Base-by-base conservation (phyloP, 2,888 invertebrate genomes). In the Cheilosia variabilis region DNA sequence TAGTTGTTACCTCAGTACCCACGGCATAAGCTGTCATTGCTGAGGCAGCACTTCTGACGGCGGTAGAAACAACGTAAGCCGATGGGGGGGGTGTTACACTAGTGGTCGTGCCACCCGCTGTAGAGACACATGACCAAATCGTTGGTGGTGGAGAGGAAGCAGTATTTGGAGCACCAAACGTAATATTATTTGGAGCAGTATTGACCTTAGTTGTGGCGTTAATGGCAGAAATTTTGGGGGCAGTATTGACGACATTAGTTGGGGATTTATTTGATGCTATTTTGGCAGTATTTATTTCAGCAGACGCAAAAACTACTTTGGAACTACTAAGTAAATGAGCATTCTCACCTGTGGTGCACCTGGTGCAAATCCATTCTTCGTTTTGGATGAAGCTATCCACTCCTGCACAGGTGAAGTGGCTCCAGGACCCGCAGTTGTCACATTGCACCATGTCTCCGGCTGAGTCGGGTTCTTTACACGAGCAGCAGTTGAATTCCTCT, bases 361-460 rank as follows among this genome's bases (percentile, higher is more conserved):
- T 15, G 13, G 1, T 27, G 15, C 52, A 24, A 4, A 9, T 4
- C 52, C 52, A 53, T 10, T 66, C 10, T 41, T 53, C 53, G 1
- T 53, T 24, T 27, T 62, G 45, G 37, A 66, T 34, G 4, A 37
- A 41, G 4, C 17, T 27, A 19, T 43, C 27, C 13, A 68, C 68
- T 31, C 57, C 31, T 7, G 68, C 45, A 13, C 45, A 57, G 6
- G 4, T 4, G 19, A 41, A 60, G 22, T 52, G 71, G 4, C 34
- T 50, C 68, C 57, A 57, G 5, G 17, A 13, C 6, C 37, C 27
- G 17, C 72, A 72, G 4, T 13, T 13, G 34, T 71, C 58, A n/a
- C 62, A 72, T 22, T 72, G 41, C 7, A 72, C 19, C 60, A 72
- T 71, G 19, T 71, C 58, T 17, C 47, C 71, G n/a, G 41, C 71